Conservation (phyloP, 2,797 vertebrate species). For the Rhabdophis nuchalis region DNA sequence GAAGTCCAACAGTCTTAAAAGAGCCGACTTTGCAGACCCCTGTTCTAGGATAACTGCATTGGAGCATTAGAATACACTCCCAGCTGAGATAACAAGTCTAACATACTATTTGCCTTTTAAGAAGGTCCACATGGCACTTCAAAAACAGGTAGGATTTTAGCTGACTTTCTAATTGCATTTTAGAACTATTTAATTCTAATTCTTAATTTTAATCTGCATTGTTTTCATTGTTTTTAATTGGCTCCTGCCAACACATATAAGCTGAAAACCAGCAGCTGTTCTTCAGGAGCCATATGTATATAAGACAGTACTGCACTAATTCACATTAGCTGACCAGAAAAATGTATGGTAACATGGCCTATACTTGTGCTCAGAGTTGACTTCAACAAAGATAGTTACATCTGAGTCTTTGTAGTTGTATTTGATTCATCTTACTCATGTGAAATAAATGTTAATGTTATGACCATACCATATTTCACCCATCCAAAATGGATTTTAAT, state of each 20-base stretch:
- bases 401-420: neutral
- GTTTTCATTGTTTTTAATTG: neutral
- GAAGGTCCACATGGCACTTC: neutral
- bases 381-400: neutral
- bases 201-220: neutral
- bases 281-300: neutral
- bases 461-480: neutral
- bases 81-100: neutral
- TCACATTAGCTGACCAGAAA: neutral
- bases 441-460: neutral
- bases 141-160: neutral
- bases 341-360: neutral
- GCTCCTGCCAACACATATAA: neutral
- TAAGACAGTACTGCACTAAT: neutral
- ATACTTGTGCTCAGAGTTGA: neutral
- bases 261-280: neutral
- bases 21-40: too few species aligned
- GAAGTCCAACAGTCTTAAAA: too few species aligned
- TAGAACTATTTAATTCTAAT: neutral
- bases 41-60: neutral
- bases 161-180: neutral
- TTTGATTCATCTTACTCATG: neutral
- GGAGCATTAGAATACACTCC: neutral
- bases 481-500: accelerated
- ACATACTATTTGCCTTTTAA: neutral